Conservation (phyloP, 2,113 vertebrate species). For the Myotis davidii region DNA sequence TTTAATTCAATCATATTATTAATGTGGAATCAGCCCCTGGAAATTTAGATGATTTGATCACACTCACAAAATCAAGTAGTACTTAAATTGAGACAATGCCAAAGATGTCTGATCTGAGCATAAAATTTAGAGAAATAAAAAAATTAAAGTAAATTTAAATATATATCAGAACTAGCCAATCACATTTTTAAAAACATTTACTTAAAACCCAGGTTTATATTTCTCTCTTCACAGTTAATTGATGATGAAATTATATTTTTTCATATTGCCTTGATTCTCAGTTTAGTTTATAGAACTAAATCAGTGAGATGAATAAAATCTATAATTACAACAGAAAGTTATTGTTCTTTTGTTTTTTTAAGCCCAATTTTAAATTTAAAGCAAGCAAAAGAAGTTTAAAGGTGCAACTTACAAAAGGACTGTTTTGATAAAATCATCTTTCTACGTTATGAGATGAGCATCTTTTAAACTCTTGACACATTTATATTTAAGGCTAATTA, state of each 20-base stretch:
- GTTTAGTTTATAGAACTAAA: background rate
- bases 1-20: background rate
- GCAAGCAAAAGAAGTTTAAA: background rate
- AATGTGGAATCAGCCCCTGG: background rate
- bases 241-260: background rate
- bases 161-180: background rate
- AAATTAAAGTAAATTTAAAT: background rate
- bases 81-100: background rate
- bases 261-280: background rate
- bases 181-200: background rate
- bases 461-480: background rate
- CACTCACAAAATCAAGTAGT: background rate
- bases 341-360: background rate
- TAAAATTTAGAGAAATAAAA: background rate
- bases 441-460: background rate
- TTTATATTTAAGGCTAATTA: background rate
- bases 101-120: background rate
- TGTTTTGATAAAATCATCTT: background rate
- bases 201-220: background rate
- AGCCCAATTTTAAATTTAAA: background rate
- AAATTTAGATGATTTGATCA: background rate
- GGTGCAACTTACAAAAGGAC: background rate
- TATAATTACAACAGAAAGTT: background rate
- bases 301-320: background rate
- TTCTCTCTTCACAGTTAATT: background rate